Conservation (phyloP, 2,797 vertebrate species). For the Echeneis naucrates region DNA sequence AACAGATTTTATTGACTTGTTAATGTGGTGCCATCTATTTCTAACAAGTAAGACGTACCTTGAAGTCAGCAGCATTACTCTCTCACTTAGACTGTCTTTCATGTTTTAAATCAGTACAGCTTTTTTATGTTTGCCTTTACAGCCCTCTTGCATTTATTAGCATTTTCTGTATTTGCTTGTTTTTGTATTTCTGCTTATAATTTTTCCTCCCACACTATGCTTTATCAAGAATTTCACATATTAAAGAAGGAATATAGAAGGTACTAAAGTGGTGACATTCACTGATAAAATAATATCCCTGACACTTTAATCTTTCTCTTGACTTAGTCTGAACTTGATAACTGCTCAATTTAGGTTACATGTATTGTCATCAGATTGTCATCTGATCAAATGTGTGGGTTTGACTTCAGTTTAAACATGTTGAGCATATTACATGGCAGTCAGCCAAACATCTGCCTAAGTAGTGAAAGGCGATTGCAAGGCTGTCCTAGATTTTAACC, state of each 20-base stretch:
- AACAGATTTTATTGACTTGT: constrained; percentile 42
- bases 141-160: neutral
- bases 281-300: neutral
- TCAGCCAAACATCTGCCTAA: no score
- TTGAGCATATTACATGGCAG: no score
- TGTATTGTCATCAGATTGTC: no score
- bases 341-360: neutral
- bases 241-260: no score
- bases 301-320: neutral
- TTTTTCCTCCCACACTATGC: neutral
- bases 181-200: neutral
- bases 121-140: constrained; percentile 17
- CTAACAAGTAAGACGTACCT: constrained; percentile 44
- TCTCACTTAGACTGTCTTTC: neutral
- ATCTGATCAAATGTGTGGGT: no score
- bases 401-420: no score
- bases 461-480: no score
- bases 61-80: constrained; percentile 36
- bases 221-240: neutral
- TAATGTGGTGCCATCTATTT: constrained; percentile 57
- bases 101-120: constrained; percentile 9
- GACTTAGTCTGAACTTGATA: neutral
- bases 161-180: neutral
- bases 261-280: neutral
- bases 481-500: no score